Percentiles rank a stretch among this genome's conserved stretches.
Conservation (phyloP, 2,888 invertebrate genomes). For the Drosophila barbarae region DNA sequence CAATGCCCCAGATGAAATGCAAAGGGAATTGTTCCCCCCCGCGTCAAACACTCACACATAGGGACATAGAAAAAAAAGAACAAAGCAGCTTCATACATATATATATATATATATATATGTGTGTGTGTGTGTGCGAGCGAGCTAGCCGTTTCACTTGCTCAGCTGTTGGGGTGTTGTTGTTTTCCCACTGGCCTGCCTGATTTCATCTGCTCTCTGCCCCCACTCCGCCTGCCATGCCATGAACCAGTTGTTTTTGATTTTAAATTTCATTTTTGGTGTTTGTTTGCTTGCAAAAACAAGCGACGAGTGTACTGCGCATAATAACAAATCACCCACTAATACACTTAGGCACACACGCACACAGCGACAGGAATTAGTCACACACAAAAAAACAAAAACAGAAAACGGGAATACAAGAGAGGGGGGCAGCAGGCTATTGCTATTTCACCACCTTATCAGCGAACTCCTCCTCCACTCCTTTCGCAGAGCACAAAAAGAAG, state of each 20-base stretch:
- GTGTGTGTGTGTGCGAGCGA: conserved; percentile 18
- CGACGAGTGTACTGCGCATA: conserved; percentile 42
- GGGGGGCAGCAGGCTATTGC: neutral
- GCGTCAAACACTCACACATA: conserved; percentile 9
- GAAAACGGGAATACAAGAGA: neutral
- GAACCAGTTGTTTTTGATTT: conserved; percentile 53
- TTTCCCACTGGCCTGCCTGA: conserved; percentile 37
- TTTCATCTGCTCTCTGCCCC: conserved; percentile 22
- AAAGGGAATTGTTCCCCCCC: conserved; percentile 14
- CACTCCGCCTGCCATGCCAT: neutral
- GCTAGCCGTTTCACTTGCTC: conserved; percentile 58
- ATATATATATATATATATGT: neutral
- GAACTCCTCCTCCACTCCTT: conserved; percentile 26
- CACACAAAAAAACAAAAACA: conserved; percentile 2
- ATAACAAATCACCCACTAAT: conserved; percentile 36
- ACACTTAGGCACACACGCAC: conserved; percentile 14
- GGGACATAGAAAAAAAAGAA: conserved; percentile 7
- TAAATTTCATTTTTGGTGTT: conserved; percentile 45
- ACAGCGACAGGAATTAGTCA: conserved; percentile 53
- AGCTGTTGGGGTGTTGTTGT: conserved; percentile 64
- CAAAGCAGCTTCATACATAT: conserved; percentile 7
- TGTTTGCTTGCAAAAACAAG: conserved; percentile 36
- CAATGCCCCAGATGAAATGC: conserved; percentile 8
- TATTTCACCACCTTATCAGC: conserved; percentile 33
- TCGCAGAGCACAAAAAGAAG: neutral